Percentiles rank a stretch among this genome's conserved stretches.
Evolutionary conservation across 1,140 invertebrate species (phyloP).

Genomic region (Neodiprion pinetum): DNA sequence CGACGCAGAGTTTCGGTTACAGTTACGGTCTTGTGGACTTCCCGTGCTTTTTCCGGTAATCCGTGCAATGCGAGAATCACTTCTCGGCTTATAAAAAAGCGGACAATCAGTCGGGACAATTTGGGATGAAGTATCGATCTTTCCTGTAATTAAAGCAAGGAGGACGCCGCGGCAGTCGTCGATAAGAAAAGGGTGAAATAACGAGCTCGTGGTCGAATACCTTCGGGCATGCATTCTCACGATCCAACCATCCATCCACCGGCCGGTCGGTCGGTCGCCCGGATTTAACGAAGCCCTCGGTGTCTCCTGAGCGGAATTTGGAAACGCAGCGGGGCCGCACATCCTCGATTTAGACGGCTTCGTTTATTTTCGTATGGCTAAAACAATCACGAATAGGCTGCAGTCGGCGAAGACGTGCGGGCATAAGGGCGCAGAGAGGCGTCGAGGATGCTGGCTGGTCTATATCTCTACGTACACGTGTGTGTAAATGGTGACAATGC

Average conservation of each 20-base stretch:
- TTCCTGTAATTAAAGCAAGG: too few species aligned
- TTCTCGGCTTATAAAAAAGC: too few species aligned
- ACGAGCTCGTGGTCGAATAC: too few species aligned
- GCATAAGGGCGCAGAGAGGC: not conserved
- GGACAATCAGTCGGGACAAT: too few species aligned
- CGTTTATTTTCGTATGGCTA: constrained; percentile 5
- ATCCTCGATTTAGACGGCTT: constrained; percentile 7
- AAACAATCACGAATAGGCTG: constrained; percentile 1
- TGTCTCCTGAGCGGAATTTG: constrained; percentile 4
- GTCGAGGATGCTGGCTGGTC: not conserved
- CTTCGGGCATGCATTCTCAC: not conserved
- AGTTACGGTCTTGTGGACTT: too few species aligned
- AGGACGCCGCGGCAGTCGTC: too few species aligned
- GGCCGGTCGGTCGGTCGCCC: not conserved
- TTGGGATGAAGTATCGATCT: too few species aligned
- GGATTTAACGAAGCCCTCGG: not conserved
- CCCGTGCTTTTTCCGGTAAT: too few species aligned
- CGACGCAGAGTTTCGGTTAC: too few species aligned
- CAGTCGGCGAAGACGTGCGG: not conserved
- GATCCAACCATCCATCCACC: not conserved
- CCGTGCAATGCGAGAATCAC: too few species aligned
- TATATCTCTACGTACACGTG: not conserved
- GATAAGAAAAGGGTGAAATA: too few species aligned
- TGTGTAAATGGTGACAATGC: not conserved
- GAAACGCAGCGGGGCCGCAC: not conserved